These are phyloP conservation scores for Leucophenga maculata DNA, from an alignment of 2,888 invertebrate species.

Conservation along the genomic window DNA sequence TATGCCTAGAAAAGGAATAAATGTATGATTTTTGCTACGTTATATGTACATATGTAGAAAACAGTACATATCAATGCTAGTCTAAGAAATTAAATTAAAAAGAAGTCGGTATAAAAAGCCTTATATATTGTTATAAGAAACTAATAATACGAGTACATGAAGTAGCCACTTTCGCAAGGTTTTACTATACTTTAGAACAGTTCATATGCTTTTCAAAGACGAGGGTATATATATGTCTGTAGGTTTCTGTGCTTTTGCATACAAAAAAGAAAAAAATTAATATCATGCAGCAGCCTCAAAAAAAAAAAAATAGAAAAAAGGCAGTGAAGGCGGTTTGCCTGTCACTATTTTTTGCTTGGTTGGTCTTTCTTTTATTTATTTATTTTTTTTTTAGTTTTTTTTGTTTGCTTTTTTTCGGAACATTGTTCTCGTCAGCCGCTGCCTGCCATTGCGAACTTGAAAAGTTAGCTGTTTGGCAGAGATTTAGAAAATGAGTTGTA, in stretches of 20 bases:
- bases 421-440: slow-evolving; percentile 28
- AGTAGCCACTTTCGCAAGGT: not conserved
- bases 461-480: slow-evolving; percentile 37
- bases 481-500: slow-evolving; percentile 56
- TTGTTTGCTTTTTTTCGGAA: not conserved
- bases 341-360: slow-evolving; percentile 1
- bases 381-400: not conserved
- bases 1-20: no score
- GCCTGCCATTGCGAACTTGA: slow-evolving; percentile 60
- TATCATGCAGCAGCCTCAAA: no score
- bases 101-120: no score
- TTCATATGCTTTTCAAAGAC: no score
- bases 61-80: no score
- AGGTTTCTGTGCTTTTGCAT: slow-evolving; percentile 8
- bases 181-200: no score
- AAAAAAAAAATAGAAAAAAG: not conserved
- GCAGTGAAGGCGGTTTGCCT: not conserved
- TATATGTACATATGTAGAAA: no score
- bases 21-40: no score
- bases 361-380: not conserved
- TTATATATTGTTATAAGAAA: not conserved
- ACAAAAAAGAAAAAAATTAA: not conserved
- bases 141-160: not conserved
- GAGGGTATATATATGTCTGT: not conserved
- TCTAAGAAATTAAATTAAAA: no score